Evolutionary conservation across 2,797 vertebrate species (phyloP), one percentile per base, ranked within the genome.

Genomic region (Sternotherus odoratus): DNA sequence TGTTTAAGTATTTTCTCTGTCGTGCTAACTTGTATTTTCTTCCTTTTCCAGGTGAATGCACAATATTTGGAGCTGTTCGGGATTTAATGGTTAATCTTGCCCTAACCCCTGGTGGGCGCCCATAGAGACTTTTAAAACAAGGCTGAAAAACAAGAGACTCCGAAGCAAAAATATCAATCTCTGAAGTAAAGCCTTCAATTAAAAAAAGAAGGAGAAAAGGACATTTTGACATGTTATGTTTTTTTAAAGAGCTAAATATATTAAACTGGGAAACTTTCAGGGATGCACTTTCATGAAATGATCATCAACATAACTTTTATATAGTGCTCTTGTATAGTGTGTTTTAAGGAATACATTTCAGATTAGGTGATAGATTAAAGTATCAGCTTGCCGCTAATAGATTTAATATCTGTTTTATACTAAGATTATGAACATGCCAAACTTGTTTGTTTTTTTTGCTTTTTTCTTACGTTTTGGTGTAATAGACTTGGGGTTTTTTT

Each of bases 1-100:
- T 1, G 91, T 57, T 84, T 87, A 10, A 82, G 33, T 28, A 17
- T 39, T 26, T 43, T 75, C 30, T 26, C 82, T n/a, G 88, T 12
- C 86, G 95, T 97, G 97, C 98, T 98, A 98, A 98, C 97, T 94
- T 98, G 92, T 98, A 96, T 98, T 97, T 98, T 98, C 98, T 98
- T 97, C 97, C 95, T 97, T 95, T 96, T 98, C 93, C 97, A 99
- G 99, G 99, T 97, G 99, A 99, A 98, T 99, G 99, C 98, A 99
- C 99, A 94, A 99, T 99, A 98, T 99, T 99, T 98, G 99, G 99
- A 83, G 99, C 99, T 85, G 99, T 99, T 97, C 99, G 99, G 91
- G 99, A 99, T 98, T 99, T 99, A 98, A 99, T 99, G 99, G 98
- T 98, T 98, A 99, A 99, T 98, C 99, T 99, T 97, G 98, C 98